These are phyloP conservation scores for Chironomus riparius DNA, from an alignment of 2,888 invertebrate genomes.

Conservation along the genomic window DNA sequence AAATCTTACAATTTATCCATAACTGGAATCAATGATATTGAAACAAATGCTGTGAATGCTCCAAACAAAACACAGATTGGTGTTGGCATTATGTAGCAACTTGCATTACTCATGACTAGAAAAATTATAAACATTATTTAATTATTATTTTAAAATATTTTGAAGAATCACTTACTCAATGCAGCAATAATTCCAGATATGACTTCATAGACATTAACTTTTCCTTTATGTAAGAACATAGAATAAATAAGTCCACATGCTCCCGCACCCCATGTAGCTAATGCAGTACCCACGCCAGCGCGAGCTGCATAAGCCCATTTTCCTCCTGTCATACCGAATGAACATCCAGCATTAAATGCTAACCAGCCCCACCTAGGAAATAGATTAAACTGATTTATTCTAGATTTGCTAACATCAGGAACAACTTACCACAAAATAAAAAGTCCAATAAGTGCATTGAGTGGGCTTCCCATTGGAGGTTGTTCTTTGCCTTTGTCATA, in stretches of 20 bases:
- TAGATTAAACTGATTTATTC: too few relatives aligned
- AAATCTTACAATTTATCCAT: slow-evolving; percentile 1
- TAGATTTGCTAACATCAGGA: too few relatives aligned
- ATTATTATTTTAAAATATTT: too few relatives aligned
- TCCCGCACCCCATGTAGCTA: slow-evolving; percentile 46
- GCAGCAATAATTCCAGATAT: neutral
- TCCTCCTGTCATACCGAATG: slow-evolving; percentile 38
- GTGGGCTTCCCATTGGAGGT: slow-evolving; percentile 42
- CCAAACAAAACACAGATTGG: neutral
- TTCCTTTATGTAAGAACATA: neutral
- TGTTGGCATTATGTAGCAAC: neutral
- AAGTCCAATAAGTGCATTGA: slow-evolving; percentile 43
- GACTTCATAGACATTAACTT: slow-evolving; percentile 3
- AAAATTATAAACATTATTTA: neutral
- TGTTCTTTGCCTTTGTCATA: slow-evolving; percentile 38
- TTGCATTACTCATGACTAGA: neutral
- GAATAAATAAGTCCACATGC: slow-evolving; percentile 28
- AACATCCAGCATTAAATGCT: slow-evolving; percentile 45
- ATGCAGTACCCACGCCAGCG: slow-evolving; percentile 43
- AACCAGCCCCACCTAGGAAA: slow-evolving; percentile 48
- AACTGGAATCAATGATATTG: neutral
- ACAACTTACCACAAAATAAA: slow-evolving; percentile 41
- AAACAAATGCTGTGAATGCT: neutral
- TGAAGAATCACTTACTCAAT: neutral
- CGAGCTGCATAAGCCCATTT: slow-evolving; percentile 47